These are phyloP conservation scores for Malurus alboscapulatus DNA, from an alignment of 2,113 vertebrate species.

Conservation along the genomic window DNA sequence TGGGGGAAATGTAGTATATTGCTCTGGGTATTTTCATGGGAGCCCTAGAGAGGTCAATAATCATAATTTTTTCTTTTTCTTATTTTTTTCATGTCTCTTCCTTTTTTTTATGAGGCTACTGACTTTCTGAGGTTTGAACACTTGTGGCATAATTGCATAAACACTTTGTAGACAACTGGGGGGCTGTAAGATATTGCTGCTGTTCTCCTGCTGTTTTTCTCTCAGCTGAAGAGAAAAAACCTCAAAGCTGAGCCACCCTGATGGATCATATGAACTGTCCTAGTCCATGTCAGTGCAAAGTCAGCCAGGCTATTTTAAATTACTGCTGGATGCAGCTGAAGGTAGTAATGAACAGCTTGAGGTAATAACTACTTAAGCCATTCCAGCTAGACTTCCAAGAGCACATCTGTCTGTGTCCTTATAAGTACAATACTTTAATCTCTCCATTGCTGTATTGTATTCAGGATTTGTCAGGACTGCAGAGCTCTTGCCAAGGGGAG, in stretches of 20 bases:
- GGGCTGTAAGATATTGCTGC: not conserved
- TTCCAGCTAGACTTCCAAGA: conserved; percentile 25
- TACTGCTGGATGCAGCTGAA: not conserved
- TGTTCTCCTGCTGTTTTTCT: not conserved
- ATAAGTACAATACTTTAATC: conserved; percentile 1
- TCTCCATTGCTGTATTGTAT: not conserved
- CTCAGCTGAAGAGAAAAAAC: not conserved
- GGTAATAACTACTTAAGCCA: conserved; percentile 17
- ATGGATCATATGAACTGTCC: not conserved
- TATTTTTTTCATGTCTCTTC: not conserved
- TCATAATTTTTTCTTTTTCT: not conserved
- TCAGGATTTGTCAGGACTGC: not conserved
- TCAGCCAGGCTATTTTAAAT: conserved; percentile 23
- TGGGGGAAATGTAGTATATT: not conserved
- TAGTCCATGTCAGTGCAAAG: not conserved
- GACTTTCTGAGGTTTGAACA: not conserved
- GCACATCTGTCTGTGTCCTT: conserved; percentile 46
- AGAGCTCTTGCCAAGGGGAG: not conserved
- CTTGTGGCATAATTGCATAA: not conserved
- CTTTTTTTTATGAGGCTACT: not conserved
- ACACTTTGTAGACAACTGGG: not conserved
- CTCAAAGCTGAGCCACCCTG: not conserved
- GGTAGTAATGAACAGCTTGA: conserved; percentile 31
- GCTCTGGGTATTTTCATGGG: not conserved
- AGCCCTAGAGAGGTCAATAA: not conserved